Base-by-base conservation (phyloP, 1,140 invertebrate species). In the Solenopsis fugax region DNA sequence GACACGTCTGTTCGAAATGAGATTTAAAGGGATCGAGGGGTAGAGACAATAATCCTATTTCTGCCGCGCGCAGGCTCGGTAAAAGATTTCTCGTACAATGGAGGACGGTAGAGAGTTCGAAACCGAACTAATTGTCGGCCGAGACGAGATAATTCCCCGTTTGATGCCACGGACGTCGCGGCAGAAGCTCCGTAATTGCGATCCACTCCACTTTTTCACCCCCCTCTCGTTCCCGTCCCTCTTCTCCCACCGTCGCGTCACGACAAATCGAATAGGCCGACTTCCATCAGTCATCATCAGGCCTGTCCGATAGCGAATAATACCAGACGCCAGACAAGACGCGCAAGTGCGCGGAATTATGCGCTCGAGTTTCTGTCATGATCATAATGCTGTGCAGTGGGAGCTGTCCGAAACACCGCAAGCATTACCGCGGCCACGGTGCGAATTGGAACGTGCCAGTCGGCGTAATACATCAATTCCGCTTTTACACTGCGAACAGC, bases 261-360 rank as follows among this genome's bases (percentile, higher is more conserved):
- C 72, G 82, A 73, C 69, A 84, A 48, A 84, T 84, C 80, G 69
- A 75, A 75, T 84, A 60, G 69, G 80, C 45, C 80, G 80, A 75
- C 69, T 84, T 84, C 80, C 80, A 84, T 84, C 80, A 84, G 80
- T 84, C 80, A 84, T 84, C 80, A 73, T 84, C 80, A 84, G 80
- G 69, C 69, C 41, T 71, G 80, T 84, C 80, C 80, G 54, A 75
- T 75, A 75, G 9, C 80, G 54, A 69, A 75, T 84, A 75, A 84
- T 84, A 75, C 80, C 54, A 75, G 54, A 73, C 67, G 67, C 67
- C 67, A 73, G 80, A 84, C 80, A 84, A 84, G 80, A 84, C 80
- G 80, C 54, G 69, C 78, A 21, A 84, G 80, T 73, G 41, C 69
- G 69, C 69, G 80, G 80, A 84, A 84, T 84, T 84, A 84, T 75